Base-by-base conservation (phyloP, 2,113 vertebrate genomes). In the Haplotaxodon microlepis region DNA sequence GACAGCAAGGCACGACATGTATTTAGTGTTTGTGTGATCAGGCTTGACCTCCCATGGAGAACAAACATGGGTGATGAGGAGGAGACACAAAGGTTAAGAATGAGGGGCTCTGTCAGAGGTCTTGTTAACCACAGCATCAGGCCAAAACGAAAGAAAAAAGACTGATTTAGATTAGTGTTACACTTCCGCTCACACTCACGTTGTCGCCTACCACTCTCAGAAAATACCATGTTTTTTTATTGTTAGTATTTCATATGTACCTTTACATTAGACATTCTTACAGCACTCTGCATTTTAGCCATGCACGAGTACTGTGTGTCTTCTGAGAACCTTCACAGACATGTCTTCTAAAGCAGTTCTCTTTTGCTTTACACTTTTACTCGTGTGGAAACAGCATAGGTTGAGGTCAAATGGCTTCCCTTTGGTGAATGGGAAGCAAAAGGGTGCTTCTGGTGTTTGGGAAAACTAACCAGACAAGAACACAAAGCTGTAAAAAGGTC, bases 31-130 rank as follows among this genome's bases (percentile, higher is more conserved):
- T 91, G 90, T 90, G 82, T 93, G 83, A 89, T 90, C 89, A 90
- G 86, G 85, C 57, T 83, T 88, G 88, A 84, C 94, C 93, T 91
- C 94, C 93, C 94, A 91, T 14, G 34, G 82, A 93, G 93, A 92
- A 91, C 89, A 94, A 93, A 92, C 51, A 91, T 91, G 86, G 69
- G 31, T 84, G 84, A 93, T 88, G 87, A 93, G 81, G 80, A 87
- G 61, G 71, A 76, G 84, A 92, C 85, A 84, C 45, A 86, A 86
- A 85, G 89, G 85, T 84, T 89, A 84, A 86, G 84, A 90, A 93
- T 82, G 83, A 92, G 90, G 80, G 45, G 59, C 85, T 85, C 86
- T 87, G 88, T 90, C 84, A 85, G 61, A 47, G 85, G 61, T 29
- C 87, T 90, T 89, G 93, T 95, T 93, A 82, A 88, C 57, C 84